phyloP scores from a whole-genome alignment of 2,888 invertebrate species.

The Caenorhabditis macrosperma region DNA sequence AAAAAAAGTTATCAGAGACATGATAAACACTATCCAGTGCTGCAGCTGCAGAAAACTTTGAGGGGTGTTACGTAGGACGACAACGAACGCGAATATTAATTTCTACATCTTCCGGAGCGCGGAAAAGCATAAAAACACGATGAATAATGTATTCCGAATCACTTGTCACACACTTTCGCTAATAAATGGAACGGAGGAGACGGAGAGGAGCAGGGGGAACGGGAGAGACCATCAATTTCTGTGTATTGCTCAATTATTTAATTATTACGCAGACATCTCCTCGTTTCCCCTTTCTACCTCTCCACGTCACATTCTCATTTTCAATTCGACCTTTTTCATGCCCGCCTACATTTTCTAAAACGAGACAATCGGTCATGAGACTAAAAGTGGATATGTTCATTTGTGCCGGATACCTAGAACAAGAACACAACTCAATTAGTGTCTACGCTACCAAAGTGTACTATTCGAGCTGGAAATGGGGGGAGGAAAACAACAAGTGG shows the following conservation, averaged over 20 bases:
- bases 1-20: no score
- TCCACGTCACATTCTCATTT: neutral
- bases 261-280: neutral
- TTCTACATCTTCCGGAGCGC: neutral
- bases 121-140: slow-evolving; percentile 4
- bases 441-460: no score
- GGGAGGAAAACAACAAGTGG: no score
- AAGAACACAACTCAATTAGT: no score
- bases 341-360: neutral
- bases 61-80: no score
- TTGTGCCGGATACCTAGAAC: neutral
- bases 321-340: neutral
- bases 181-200: neutral
- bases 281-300: neutral
- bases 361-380: neutral
- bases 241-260: neutral
- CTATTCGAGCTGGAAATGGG: no score
- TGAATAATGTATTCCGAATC: slow-evolving; percentile 12
- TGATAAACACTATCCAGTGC: no score
- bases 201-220: neutral
- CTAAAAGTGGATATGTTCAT: neutral
- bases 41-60: no score
- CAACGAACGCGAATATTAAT: neutral
- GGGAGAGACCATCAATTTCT: slow-evolving; percentile 1
- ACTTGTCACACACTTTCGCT: neutral